These are phyloP conservation scores for Elysia crispata DNA, from an alignment of 2,888 invertebrate species.

Conservation along the genomic window DNA sequence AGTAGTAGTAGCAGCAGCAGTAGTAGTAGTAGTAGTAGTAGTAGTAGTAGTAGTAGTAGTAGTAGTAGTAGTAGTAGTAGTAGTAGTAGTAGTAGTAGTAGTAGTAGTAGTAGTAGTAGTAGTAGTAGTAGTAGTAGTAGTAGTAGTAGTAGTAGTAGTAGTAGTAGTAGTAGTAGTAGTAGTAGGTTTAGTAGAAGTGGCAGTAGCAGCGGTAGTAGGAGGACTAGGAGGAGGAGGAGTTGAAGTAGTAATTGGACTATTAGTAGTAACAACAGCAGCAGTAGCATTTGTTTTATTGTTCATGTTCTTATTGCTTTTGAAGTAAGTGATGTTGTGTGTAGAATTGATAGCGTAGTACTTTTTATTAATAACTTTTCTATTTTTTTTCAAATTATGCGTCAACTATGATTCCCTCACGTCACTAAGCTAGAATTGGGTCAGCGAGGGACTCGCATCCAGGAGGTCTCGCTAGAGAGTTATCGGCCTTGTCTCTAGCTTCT, in stretches of 20 bases:
- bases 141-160: slow-evolving; percentile 15
- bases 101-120: slow-evolving; percentile 28
- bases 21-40: slow-evolving; percentile 30
- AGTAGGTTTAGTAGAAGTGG: too few relatives aligned
- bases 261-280: slow-evolving; percentile 14
- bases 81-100: slow-evolving; percentile 25
- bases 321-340: too few relatives aligned
- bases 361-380: too few relatives aligned
- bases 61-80: slow-evolving; percentile 34
- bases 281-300: slow-evolving; percentile 6
- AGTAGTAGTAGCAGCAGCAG: slow-evolving; percentile 23
- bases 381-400: too few relatives aligned
- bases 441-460: too few relatives aligned
- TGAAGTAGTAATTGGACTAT: slow-evolving; percentile 11
- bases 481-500: too few relatives aligned
- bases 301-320: too few relatives aligned
- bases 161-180: too few relatives aligned
- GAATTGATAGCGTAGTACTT: too few relatives aligned
- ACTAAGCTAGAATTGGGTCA: too few relatives aligned
- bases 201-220: slow-evolving; percentile 12
- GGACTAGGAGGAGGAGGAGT: slow-evolving; percentile 13
- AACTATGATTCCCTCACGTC: too few relatives aligned
- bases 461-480: too few relatives aligned
- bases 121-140: slow-evolving; percentile 25
- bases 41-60: slow-evolving; percentile 20